Percentiles rank a stretch among this genome's conserved stretches.
Evolutionary conservation across 1,140 invertebrate genomes (phyloP).

Genomic region (Euglossa dilemma): DNA sequence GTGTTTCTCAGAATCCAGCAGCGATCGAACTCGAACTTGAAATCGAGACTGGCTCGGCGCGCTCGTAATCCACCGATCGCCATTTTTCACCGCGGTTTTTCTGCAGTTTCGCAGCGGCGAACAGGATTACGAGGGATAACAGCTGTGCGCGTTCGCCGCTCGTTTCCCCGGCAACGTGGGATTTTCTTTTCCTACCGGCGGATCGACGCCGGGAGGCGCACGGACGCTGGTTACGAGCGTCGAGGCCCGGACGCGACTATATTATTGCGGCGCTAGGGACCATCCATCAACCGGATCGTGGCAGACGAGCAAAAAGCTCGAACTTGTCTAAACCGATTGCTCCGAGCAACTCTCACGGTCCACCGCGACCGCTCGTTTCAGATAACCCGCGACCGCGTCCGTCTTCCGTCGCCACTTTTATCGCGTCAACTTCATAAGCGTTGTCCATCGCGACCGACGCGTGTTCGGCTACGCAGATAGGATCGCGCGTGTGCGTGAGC

Average conservation of each 20-base stretch:
- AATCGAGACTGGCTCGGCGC: constrained; percentile 36
- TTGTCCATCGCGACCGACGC: not conserved
- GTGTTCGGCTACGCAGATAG: constrained; percentile 18
- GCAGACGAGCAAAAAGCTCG: constrained; percentile 62
- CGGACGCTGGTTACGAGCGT: not conserved
- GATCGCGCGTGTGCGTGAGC: constrained; percentile 11
- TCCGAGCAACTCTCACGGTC: constrained; percentile 52
- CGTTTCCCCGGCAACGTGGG: constrained; percentile 5
- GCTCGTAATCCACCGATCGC: constrained; percentile 24
- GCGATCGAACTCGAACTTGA: constrained; percentile 64
- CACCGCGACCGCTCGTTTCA: constrained; percentile 50
- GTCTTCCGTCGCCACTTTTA: constrained; percentile 40
- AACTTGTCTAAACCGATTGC: constrained; percentile 64
- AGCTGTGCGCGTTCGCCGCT: not conserved
- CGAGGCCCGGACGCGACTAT: constrained; percentile 45
- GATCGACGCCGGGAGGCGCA: constrained; percentile 11
- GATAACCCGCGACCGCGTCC: constrained; percentile 47
- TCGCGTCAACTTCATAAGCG: constrained; percentile 21
- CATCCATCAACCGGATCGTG: constrained; percentile 63
- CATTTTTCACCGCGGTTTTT: constrained; percentile 8
- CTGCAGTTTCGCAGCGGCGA: constrained; percentile 1
- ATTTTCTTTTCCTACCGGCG: constrained; percentile 16
- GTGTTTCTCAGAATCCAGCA: constrained; percentile 48
- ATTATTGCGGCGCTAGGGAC: constrained; percentile 36
- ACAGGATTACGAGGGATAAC: not conserved